These are phyloP conservation scores for Diarsia dahlii DNA, from an alignment of 2,888 invertebrate genomes.

Conservation along the genomic window DNA sequence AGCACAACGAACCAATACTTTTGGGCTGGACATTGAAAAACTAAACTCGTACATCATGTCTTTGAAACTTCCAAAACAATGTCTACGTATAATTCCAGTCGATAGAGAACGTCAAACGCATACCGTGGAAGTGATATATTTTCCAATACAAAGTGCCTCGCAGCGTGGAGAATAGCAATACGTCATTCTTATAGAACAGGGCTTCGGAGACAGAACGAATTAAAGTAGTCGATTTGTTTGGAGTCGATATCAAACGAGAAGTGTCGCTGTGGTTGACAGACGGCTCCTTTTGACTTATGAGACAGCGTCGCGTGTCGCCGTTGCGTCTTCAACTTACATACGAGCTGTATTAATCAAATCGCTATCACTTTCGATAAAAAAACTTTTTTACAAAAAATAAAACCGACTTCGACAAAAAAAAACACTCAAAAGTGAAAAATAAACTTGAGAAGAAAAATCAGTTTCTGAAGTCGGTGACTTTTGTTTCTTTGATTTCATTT, in stretches of 20 bases:
- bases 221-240: conserved; percentile 69
- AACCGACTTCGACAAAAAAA: no score
- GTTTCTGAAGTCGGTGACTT: no score
- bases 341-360: conserved; percentile 56
- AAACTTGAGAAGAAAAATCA: no score
- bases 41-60: conserved; percentile 50
- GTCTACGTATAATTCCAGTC: conserved; percentile 48
- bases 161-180: conserved; percentile 53
- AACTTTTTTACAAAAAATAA: no score
- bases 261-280: conserved; percentile 66
- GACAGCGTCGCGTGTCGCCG: conserved; percentile 27
- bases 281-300: conserved; percentile 60
- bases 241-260: conserved; percentile 64
- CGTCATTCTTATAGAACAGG: conserved; percentile 56
- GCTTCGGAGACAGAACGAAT: conserved; percentile 60
- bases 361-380: conserved; percentile 26
- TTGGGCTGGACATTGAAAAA: conserved; percentile 45
- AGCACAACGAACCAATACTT: conserved; percentile 38
- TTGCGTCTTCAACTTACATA: conserved; percentile 24
- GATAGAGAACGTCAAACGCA: conserved; percentile 59
- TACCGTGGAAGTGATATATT: conserved; percentile 60
- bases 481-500: no score
- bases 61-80: conserved; percentile 45
- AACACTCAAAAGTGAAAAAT: no score
- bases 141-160: conserved; percentile 55